These are phyloP conservation scores for Drosophila mayaguana DNA, from an alignment of 2,888 invertebrate species.

Conservation along the genomic window DNA sequence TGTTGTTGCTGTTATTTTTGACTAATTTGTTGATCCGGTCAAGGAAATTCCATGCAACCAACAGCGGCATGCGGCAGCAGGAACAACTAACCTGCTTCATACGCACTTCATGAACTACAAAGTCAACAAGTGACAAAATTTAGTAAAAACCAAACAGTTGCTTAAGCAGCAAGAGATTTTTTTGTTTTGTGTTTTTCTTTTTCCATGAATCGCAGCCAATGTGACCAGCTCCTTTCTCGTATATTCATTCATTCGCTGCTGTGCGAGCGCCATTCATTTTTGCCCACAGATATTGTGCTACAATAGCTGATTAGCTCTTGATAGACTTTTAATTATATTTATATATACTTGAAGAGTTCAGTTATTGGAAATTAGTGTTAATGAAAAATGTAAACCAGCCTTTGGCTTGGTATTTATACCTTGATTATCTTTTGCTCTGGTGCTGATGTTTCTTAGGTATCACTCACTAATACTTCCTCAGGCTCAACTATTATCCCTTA, in stretches of 20 bases:
- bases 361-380: no score
- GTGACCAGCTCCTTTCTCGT: background rate
- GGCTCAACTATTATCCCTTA: background rate
- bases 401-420: no score
- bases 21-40: conserved; percentile 30
- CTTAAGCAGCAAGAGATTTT: background rate
- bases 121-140: background rate
- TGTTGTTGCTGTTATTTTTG: conserved; percentile 7
- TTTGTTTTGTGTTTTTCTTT: no score
- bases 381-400: no score
- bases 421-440: no score
- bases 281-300: background rate
- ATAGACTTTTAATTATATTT: no score
- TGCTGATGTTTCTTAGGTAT: background rate
- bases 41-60: conserved; percentile 30
- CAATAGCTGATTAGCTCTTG: no score
- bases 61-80: conserved; percentile 44
- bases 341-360: no score
- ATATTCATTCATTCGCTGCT: background rate
- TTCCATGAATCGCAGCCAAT: background rate
- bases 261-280: background rate
- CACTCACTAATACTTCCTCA: background rate
- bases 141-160: background rate
- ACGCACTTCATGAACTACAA: background rate
- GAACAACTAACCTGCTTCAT: conserved; percentile 14